Conservation (phyloP, 2,113 vertebrate genomes). For the Nycticebus coucang region DNA sequence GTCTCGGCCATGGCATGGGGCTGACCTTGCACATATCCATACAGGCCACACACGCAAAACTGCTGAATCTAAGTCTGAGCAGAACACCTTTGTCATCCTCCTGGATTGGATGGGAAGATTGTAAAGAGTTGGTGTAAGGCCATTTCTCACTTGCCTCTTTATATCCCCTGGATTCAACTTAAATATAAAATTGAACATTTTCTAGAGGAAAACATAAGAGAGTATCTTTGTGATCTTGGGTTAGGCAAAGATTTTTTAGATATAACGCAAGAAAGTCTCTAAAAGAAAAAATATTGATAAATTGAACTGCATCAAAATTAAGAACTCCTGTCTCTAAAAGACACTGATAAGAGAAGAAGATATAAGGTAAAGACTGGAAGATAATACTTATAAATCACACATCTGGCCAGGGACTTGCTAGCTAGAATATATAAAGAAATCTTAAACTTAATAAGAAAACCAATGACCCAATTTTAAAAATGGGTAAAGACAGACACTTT, state of each 20-base stretch:
- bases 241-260: neutral
- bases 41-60: fast-evolving
- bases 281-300: neutral
- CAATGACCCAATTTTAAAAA: neutral
- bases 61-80: neutral
- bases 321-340: neutral
- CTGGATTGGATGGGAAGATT: neutral
- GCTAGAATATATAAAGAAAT: neutral
- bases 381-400: neutral
- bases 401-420: neutral
- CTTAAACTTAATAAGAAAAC: neutral
- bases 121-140: neutral
- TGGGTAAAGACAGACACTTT: neutral
- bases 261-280: neutral
- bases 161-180: neutral
- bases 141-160: neutral
- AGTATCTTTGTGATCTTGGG: neutral
- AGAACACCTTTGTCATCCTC: neutral
- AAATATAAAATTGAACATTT: neutral
- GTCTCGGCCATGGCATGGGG: fast-evolving
- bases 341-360: neutral
- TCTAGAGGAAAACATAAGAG: neutral
- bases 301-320: neutral
- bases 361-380: neutral
- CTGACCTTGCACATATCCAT: fast-evolving